phyloP scores from a whole-genome alignment of 2,113 vertebrate species.

The Lanius collurio region DNA sequence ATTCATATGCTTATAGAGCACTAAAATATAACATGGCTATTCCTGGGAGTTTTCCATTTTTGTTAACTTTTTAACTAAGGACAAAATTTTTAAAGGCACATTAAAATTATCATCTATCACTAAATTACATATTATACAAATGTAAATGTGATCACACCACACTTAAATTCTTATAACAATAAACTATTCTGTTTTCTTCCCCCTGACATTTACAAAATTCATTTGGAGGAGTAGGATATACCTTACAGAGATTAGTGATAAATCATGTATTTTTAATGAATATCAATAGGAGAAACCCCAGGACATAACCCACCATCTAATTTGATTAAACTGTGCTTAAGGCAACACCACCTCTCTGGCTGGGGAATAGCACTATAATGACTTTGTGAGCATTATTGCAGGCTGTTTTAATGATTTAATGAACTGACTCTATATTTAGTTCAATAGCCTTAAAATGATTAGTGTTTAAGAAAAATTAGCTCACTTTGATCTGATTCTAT shows the following conservation, averaged over 20 bases:
- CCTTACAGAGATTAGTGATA: conserved; percentile 89
- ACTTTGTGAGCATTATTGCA: conserved; percentile 90
- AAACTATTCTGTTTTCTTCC: conserved; percentile 80
- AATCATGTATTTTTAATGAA: conserved; percentile 96
- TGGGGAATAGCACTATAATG: conserved; percentile 90
- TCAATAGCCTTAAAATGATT: conserved; percentile 90
- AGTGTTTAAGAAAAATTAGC: conserved; percentile 89
- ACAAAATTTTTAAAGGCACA: conserved; percentile 66
- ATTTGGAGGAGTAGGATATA: conserved; percentile 82
- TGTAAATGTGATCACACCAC: conserved; percentile 78
- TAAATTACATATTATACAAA: conserved; percentile 79
- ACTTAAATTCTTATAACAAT: conserved; percentile 80
- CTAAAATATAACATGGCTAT: conserved; percentile 41
- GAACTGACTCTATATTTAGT: conserved; percentile 88
- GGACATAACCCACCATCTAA: conserved; percentile 89
- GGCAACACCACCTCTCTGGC: conserved; percentile 86
- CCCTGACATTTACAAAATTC: conserved; percentile 84
- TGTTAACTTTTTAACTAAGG: conserved; percentile 75
- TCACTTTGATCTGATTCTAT: conserved; percentile 85
- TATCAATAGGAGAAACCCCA: conserved; percentile 92
- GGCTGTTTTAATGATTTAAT: conserved; percentile 93
- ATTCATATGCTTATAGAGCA: conserved; percentile 31
- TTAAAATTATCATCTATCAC: conserved; percentile 74
- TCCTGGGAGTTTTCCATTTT: conserved; percentile 68
- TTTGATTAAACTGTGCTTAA: conserved; percentile 95